These are phyloP conservation scores for Pygathrix nemaeus DNA, from an alignment of 2,113 vertebrate genomes.

Conservation along the genomic window DNA sequence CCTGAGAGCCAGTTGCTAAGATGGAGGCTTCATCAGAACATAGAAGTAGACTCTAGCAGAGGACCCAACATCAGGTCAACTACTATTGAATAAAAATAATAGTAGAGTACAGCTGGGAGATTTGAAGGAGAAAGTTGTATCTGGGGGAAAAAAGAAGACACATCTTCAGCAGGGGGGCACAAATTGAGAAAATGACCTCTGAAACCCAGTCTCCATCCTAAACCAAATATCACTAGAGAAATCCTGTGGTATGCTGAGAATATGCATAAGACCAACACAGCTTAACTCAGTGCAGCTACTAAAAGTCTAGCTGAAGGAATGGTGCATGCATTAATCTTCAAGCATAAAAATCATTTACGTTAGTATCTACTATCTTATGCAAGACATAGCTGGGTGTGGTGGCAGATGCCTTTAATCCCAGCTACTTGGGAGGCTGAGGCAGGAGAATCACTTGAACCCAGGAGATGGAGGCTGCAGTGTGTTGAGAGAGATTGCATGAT, in stretches of 20 bases:
- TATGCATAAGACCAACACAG: background rate
- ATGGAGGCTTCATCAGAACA: background rate
- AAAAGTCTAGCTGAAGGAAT: background rate
- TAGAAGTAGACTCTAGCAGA: accelerated
- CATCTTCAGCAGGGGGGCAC: background rate
- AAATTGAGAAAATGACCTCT: background rate
- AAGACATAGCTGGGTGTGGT: background rate
- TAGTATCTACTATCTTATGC: background rate
- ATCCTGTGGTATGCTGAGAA: background rate
- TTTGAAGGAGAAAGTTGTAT: background rate
- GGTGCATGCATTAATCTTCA: background rate
- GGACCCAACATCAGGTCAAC: background rate
- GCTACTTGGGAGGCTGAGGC: no score
- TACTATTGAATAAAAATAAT: background rate
- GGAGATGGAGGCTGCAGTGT: no score
- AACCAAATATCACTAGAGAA: background rate
- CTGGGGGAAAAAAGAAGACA: background rate
- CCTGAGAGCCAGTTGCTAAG: background rate
- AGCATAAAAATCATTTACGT: background rate
- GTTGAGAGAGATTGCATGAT: no score
- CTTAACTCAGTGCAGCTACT: background rate
- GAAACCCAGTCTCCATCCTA: background rate
- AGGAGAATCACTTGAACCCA: no score
- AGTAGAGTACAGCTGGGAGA: background rate
- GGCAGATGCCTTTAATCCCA: no score